Evolutionary conservation across 2,113 vertebrate genomes (phyloP).

Genomic region (Galemys pyrenaicus): DNA sequence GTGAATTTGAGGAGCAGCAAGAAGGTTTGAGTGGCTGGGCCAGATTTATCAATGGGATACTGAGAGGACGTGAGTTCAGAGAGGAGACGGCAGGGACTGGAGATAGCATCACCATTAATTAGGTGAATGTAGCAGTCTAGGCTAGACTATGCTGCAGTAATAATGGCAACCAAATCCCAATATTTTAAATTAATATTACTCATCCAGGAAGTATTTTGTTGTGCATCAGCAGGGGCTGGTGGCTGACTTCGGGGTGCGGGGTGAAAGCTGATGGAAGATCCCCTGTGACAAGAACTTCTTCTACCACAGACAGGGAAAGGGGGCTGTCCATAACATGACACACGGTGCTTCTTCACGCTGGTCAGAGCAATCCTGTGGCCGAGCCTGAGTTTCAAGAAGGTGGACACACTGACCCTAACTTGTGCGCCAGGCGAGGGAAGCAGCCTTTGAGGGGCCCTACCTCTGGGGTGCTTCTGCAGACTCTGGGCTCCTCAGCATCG

Average conservation of each 20-base stretch:
- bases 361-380: background rate
- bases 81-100: background rate
- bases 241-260: rapidly evolving
- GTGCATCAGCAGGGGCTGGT: rapidly evolving
- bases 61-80: background rate
- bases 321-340: background rate
- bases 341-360: background rate
- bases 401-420: background rate
- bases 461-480: background rate
- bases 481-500: too few species aligned
- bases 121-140: background rate
- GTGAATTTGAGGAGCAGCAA: background rate
- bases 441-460: background rate
- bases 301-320: background rate
- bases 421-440: background rate
- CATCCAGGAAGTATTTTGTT: background rate
- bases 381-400: background rate
- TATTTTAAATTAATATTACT: background rate
- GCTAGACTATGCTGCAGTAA: background rate
- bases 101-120: background rate
- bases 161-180: background rate
- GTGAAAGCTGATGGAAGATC: background rate
- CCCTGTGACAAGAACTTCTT: background rate
- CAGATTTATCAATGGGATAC: background rate
- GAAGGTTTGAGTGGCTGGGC: background rate